Conservation (phyloP, 2,888 invertebrate species). For the Saturnia japonica region DNA sequence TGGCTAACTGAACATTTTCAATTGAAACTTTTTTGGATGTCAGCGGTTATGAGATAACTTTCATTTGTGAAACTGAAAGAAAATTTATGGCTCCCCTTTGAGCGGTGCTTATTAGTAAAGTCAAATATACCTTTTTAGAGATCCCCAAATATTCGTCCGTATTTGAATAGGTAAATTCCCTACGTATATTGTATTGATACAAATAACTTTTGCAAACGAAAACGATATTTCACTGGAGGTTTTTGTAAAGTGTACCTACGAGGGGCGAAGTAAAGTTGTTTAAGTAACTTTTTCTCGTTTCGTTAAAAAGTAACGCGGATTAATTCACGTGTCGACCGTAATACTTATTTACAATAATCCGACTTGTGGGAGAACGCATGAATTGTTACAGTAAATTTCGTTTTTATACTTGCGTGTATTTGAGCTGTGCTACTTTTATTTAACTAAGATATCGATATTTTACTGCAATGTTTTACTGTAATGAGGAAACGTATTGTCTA, state of each 20-base stretch:
- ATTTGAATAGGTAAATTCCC: slow-evolving; percentile 67
- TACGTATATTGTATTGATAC: slow-evolving; percentile 76
- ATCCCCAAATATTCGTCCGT: slow-evolving; percentile 56
- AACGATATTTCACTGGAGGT: slow-evolving; percentile 69
- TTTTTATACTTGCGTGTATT: slow-evolving; percentile 55
- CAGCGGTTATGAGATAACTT: slow-evolving; percentile 46
- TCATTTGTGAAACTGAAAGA: slow-evolving; percentile 52
- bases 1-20: slow-evolving; percentile 39
- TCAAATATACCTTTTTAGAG: slow-evolving; percentile 78
- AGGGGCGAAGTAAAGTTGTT: slow-evolving; percentile 57
- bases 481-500: neutral
- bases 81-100: slow-evolving; percentile 42
- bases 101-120: slow-evolving; percentile 72
- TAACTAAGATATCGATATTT: slow-evolving; percentile 32
- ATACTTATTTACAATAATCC: slow-evolving; percentile 82
- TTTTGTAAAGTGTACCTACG: slow-evolving; percentile 53
- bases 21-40: slow-evolving; percentile 31
- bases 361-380: slow-evolving; percentile 68
- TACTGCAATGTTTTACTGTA: neutral
- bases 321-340: slow-evolving; percentile 72
- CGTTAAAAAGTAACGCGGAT: slow-evolving; percentile 71
- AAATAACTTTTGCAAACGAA: slow-evolving; percentile 67
- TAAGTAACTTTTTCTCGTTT: slow-evolving; percentile 75
- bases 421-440: slow-evolving; percentile 41
- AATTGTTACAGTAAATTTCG: slow-evolving; percentile 75